phyloP scores from a whole-genome alignment of 2,888 invertebrate species.

The Drosophila meridiana region DNA sequence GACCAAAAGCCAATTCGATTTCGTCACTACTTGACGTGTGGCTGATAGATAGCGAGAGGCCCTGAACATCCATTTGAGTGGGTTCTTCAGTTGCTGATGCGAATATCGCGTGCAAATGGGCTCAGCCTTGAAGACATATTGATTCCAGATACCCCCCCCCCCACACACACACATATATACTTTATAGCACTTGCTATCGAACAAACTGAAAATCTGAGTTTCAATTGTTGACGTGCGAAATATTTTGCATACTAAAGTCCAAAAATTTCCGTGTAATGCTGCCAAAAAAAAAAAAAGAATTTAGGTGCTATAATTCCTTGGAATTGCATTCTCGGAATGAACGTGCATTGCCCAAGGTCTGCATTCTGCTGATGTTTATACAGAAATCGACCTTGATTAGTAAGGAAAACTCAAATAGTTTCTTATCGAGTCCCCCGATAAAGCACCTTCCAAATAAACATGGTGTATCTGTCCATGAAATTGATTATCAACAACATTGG shows the following conservation, averaged over 20 bases:
- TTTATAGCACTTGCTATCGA: constrained; percentile 13
- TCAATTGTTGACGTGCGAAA: constrained; percentile 35
- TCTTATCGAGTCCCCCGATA: constrained; percentile 39
- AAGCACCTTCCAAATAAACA: constrained; percentile 41
- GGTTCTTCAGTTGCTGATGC: constrained; percentile 45
- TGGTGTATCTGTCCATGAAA: constrained; percentile 33
- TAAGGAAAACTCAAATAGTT: constrained; percentile 12
- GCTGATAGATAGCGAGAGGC: constrained; percentile 16
- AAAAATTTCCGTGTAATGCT: constrained; percentile 46
- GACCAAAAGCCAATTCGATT: constrained; percentile 56
- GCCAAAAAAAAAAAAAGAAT: constrained; percentile 14
- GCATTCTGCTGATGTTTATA: constrained; percentile 17
- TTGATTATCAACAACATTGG: constrained; percentile 50
- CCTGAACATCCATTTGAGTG: constrained; percentile 38
- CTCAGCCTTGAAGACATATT: constrained; percentile 62
- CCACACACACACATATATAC: background rate
- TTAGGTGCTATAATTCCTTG: constrained; percentile 12
- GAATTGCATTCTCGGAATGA: constrained; percentile 37
- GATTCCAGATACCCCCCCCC: constrained; percentile 11
- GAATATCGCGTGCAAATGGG: constrained; percentile 66
- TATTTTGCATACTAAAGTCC: constrained; percentile 48
- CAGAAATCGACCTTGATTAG: constrained; percentile 25
- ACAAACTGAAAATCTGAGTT: constrained; percentile 12
- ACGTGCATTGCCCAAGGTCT: constrained; percentile 44
- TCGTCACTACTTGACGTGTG: constrained; percentile 61